Evolutionary conservation across 2,888 invertebrate species (phyloP).

Genomic region (Drosophila paucipuncta): DNA sequence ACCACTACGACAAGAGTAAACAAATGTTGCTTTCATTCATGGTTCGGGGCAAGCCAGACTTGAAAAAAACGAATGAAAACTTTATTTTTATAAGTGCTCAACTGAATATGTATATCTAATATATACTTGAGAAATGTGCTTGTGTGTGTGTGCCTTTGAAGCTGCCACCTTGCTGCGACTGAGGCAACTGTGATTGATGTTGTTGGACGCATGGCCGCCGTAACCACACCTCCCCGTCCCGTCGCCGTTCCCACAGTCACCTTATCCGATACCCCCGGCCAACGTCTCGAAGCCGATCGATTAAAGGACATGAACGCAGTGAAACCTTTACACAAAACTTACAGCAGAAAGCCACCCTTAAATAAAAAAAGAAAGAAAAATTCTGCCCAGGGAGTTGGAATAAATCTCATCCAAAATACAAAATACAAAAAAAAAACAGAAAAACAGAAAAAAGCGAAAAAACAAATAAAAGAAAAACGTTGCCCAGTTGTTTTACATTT

Average conservation of each 20-base stretch:
- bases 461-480: conserved; percentile 47
- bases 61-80: neutral
- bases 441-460: conserved; percentile 32
- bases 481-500: conserved; percentile 78
- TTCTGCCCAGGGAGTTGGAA: neutral
- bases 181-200: conserved; percentile 59
- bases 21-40: neutral
- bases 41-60: neutral
- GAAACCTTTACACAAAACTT: conserved; percentile 48
- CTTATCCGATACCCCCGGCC: neutral
- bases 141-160: conserved; percentile 31
- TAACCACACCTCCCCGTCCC: too few species aligned
- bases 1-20: neutral
- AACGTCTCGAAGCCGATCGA: conserved; percentile 46
- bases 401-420: conserved; percentile 30
- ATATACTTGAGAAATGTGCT: conserved; percentile 1
- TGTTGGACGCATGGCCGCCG: conserved; percentile 39
- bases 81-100: neutral
- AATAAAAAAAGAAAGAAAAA: conserved; percentile 27
- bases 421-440: conserved; percentile 13
- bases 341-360: conserved; percentile 65
- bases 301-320: conserved; percentile 46
- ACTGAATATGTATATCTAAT: neutral
- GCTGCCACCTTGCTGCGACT: conserved; percentile 39
- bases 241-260: neutral